Percentiles rank a stretch among this genome's conserved stretches.
Evolutionary conservation across 2,113 vertebrate genomes (phyloP).

Genomic region (Megaceryle torquata): DNA sequence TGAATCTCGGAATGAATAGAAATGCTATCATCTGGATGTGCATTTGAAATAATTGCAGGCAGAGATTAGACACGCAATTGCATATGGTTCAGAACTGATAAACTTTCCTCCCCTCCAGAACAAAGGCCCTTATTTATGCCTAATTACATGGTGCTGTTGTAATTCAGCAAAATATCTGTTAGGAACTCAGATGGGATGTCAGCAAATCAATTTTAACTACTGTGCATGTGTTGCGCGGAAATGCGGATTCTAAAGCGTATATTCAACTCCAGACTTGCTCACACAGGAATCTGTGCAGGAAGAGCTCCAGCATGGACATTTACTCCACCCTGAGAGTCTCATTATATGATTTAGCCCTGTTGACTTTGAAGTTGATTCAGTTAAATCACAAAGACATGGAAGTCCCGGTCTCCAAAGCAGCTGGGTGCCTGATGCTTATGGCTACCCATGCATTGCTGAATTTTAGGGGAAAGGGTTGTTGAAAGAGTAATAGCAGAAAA

Average conservation of each 20-base stretch:
- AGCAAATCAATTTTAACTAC: constrained; percentile 22
- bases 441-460: rapidly evolving
- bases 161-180: background rate
- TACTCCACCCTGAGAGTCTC: background rate
- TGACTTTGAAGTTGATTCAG: background rate
- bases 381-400: background rate
- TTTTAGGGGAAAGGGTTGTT: constrained; percentile 10
- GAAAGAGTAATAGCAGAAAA: background rate
- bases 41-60: constrained; percentile 54
- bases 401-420: background rate
- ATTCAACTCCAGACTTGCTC: background rate
- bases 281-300: background rate
- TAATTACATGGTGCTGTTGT: constrained; percentile 17
- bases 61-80: constrained; percentile 56
- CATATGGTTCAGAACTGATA: constrained; percentile 45
- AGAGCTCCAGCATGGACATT: background rate
- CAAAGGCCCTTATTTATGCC: constrained; percentile 31
- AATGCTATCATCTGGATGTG: constrained; percentile 53
- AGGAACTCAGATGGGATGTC: background rate
- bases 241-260: background rate
- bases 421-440: background rate
- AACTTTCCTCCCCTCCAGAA: constrained; percentile 32
- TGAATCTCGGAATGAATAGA: constrained; percentile 53
- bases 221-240: background rate
- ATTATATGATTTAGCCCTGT: background rate